Evolutionary conservation across 2,888 invertebrate species (phyloP).

Genomic region (Polietes domitor): DNA sequence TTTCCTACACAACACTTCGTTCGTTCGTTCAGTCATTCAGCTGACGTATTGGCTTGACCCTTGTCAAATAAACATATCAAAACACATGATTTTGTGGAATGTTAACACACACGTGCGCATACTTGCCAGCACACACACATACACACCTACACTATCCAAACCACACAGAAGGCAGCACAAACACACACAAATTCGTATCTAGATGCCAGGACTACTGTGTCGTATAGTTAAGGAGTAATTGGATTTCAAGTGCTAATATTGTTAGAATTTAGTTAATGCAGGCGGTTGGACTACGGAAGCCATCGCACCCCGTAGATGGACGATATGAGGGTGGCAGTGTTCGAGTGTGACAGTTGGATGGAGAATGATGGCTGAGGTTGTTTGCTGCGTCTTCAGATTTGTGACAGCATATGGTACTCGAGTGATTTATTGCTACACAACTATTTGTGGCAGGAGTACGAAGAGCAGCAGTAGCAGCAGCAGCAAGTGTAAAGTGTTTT

Average conservation of each 20-base stretch:
- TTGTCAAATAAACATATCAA: slow-evolving; percentile 61
- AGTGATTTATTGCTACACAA: slow-evolving; percentile 49
- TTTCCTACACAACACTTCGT: too few relatives aligned
- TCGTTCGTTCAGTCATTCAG: not conserved
- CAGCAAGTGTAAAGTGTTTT: slow-evolving; percentile 8
- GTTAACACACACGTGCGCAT: not conserved
- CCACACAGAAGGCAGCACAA: too few relatives aligned
- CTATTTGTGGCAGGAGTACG: slow-evolving; percentile 34
- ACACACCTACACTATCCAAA: not conserved
- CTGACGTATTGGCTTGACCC: slow-evolving; percentile 53
- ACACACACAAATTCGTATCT: not conserved
- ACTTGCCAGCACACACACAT: too few relatives aligned
- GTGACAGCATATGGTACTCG: slow-evolving; percentile 49
- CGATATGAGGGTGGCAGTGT: not conserved
- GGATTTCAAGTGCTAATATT: slow-evolving; percentile 57
- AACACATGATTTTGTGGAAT: slow-evolving; percentile 32
- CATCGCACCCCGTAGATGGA: too few relatives aligned
- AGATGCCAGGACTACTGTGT: slow-evolving; percentile 40
- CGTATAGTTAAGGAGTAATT: slow-evolving; percentile 36
- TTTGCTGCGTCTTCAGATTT: slow-evolving; percentile 38
- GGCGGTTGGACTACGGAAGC: not conserved
- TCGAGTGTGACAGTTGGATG: not conserved
- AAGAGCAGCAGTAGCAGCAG: too few relatives aligned
- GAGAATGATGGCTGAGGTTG: not conserved
- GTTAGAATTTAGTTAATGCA: slow-evolving; percentile 30